Conservation (phyloP, 2,888 invertebrate species). For the Heliconius ismenius region DNA sequence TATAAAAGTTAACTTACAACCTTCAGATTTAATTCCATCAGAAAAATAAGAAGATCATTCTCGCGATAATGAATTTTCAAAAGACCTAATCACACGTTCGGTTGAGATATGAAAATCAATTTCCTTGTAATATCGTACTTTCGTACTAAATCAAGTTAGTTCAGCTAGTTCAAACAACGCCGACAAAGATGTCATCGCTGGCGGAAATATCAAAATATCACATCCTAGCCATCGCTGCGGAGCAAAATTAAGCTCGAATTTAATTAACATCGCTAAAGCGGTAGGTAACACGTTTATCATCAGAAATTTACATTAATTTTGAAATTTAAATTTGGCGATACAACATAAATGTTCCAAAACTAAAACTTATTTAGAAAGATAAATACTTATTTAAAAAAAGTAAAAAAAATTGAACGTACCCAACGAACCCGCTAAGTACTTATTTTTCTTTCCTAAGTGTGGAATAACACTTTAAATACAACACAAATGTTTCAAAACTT, state of each 20-base stretch:
- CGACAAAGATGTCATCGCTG: slow-evolving; percentile 35
- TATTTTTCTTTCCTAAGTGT: too few relatives aligned
- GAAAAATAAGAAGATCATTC: slow-evolving; percentile 6
- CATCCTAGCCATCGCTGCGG: slow-evolving; percentile 32
- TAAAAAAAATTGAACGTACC: too few relatives aligned
- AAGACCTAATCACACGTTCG: slow-evolving; percentile 29
- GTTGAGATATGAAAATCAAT: slow-evolving; percentile 55
- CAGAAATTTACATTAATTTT: not conserved
- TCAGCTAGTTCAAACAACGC: slow-evolving; percentile 35
- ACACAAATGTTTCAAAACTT: too few relatives aligned
- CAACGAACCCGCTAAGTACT: too few relatives aligned
- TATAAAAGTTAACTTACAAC: not conserved
- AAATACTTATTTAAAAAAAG: too few relatives aligned
- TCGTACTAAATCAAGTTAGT: slow-evolving; percentile 49
- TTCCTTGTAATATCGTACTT: slow-evolving; percentile 55
- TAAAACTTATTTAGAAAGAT: too few relatives aligned
- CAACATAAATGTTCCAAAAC: not conserved
- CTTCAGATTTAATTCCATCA: not conserved
- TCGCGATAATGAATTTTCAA: slow-evolving; percentile 17
- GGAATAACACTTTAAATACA: too few relatives aligned
- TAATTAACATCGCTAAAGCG: slow-evolving; percentile 25
- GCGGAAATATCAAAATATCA: slow-evolving; percentile 44
- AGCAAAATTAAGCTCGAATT: slow-evolving; percentile 34
- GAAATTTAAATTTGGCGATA: not conserved
- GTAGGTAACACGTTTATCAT: slow-evolving; percentile 1